Evolutionary conservation across 53 echinoderm and acorn worm genomes (phyloP).

Genomic region (Echinarachnius parma): DNA sequence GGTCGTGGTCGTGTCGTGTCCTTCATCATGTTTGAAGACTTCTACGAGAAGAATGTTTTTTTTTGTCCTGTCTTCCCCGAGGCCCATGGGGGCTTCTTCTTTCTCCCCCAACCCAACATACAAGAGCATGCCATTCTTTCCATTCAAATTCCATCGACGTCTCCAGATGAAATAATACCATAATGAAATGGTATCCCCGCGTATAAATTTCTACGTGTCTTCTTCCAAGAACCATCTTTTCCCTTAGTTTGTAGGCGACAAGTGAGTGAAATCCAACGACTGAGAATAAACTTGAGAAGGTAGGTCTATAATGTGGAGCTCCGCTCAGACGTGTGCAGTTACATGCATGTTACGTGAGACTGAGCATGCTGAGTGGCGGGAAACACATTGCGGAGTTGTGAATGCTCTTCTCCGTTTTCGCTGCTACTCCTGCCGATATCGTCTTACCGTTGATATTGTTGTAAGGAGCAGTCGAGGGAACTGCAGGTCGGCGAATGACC

Average conservation of each 20-base stretch:
- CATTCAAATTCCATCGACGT: slow-evolving; percentile 44
- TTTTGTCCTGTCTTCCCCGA: slow-evolving; percentile 19
- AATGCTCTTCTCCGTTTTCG: slow-evolving; percentile 39
- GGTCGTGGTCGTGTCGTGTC: too few species aligned
- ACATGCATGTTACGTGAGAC: slow-evolving; percentile 39
- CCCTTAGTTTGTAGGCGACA: slow-evolving; percentile 19
- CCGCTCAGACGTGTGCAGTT: slow-evolving; percentile 36
- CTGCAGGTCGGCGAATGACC: slow-evolving; percentile 48
- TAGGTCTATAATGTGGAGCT: slow-evolving; percentile 33
- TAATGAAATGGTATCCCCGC: slow-evolving; percentile 44
- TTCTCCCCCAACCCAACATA: slow-evolving; percentile 24
- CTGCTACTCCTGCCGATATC: slow-evolving; percentile 45
- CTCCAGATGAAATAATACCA: slow-evolving; percentile 49
- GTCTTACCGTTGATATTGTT: slow-evolving; percentile 45
- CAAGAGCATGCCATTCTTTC: slow-evolving; percentile 25
- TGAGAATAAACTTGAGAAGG: slow-evolving; percentile 44
- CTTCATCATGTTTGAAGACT: too few species aligned
- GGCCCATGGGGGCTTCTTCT: slow-evolving; percentile 18
- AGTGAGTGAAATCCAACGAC: slow-evolving; percentile 29
- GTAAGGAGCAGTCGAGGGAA: slow-evolving; percentile 44
- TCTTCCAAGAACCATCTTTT: slow-evolving; percentile 18
- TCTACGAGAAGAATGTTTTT: too few species aligned
- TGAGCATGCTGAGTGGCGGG: slow-evolving; percentile 37
- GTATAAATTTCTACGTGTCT: slow-evolving; percentile 47
- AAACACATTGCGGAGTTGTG: slow-evolving; percentile 43